Base-by-base conservation (phyloP, 30 jellyfish, hydroid and myxozoan species). In the Aurelia coerulea region DNA sequence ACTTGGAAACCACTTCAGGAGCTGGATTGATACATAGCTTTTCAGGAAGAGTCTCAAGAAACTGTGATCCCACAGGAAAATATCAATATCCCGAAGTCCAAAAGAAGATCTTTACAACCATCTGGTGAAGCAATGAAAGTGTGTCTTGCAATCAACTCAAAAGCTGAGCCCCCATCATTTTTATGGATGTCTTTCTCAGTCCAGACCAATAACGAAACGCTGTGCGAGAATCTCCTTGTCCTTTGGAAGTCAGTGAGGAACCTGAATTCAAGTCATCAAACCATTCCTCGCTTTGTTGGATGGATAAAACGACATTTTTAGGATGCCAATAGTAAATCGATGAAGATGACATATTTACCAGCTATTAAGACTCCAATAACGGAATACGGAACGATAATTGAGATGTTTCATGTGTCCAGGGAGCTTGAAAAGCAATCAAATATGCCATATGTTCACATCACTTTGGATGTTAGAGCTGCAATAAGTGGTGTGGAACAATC, bases 381-480 rank as follows among this genome's bases (percentile, higher is more conserved):
- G 62, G 87, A 76, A 31, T 76, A 76, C 80, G 74, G 54, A 31
- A 76, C 76, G 41, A 76, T 56, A 33, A 50, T 76, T 76, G 87
- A 76, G 39, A 56, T 76, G 62, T 76, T 76, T 54, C 39, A 76
- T 56, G 63, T 31, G 63, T 76, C 87, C 29, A 52, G 87, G 56
- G 62, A 54, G 87, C 81, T 76, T 19, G 87, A 79, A 56, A 54
- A 56, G 60, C 87, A 76, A 62, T 76, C 60, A 29, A 62, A 62
- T 54, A 76, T 76, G 87, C 4, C 56, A 53, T 76, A 50, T 35
- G 62, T 37, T 31, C 87, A 76, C 76, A 76, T 76, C 60, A 62
- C 87, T 33, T 31, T 76, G 63, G 81, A 76, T 37, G 62, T 52
- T 59, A 79, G 87, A n/a, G 87, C 87, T 76, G 87, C 87, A 56